Conservation (phyloP, 2,888 invertebrate species). For the Boloria euphrosyne region DNA sequence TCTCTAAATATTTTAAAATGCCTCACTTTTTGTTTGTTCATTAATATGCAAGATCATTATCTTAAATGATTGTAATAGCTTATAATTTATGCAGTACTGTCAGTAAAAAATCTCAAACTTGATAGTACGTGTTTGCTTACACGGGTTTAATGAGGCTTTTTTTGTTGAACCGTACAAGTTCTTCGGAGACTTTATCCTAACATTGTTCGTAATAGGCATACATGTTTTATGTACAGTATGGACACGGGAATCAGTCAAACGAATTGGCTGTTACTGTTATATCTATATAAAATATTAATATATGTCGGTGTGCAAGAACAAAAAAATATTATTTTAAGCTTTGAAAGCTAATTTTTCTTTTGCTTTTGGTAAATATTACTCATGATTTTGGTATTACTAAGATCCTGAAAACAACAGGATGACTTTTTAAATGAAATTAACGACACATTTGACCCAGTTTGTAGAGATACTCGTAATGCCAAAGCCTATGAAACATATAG, state of each 20-base stretch:
- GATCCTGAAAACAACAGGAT: no score
- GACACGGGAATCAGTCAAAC: conserved; percentile 2
- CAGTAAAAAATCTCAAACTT: conserved; percentile 52
- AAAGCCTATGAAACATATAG: no score
- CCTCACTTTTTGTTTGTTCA: conserved; percentile 52
- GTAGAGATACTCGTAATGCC: no score
- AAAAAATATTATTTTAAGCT: background rate
- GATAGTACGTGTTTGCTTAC: conserved; percentile 31
- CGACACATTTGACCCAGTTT: no score
- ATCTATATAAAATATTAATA: background rate
- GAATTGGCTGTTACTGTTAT: background rate
- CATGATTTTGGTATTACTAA: no score
- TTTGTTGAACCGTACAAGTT: conserved; percentile 27
- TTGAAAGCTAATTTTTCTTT: no score
- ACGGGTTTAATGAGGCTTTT: conserved; percentile 38
- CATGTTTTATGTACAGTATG: background rate
- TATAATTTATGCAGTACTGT: conserved; percentile 66
- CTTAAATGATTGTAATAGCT: conserved; percentile 75
- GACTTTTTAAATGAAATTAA: no score
- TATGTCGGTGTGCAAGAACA: background rate
- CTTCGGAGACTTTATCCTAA: conserved; percentile 17
- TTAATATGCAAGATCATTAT: conserved; percentile 67
- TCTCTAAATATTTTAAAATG: conserved; percentile 23
- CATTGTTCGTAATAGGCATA: conserved; percentile 9
- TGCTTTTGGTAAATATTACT: no score